These are phyloP conservation scores for Amblyopsis hoosieri DNA, from an alignment of 2,797 vertebrate species.

Conservation along the genomic window DNA sequence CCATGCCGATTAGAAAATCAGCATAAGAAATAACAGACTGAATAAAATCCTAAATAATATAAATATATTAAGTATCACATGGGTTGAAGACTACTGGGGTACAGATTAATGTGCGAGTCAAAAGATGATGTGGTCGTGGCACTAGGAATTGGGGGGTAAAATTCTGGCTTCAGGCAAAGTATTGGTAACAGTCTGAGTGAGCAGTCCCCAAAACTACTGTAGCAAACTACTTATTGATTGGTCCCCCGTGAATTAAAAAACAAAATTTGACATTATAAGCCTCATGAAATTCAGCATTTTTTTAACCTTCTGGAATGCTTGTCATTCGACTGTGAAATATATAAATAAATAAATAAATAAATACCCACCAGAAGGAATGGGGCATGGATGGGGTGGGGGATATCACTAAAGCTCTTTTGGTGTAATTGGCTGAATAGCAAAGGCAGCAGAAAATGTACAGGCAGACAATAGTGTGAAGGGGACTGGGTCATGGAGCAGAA, in stretches of 20 bases:
- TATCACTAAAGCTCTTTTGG: constrained; percentile 85
- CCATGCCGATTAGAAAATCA: no score
- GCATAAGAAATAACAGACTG: no score
- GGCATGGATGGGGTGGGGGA: constrained; percentile 47
- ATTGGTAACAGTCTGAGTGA: constrained; percentile 37
- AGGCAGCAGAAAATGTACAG: constrained; percentile 87
- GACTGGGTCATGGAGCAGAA: constrained; percentile 80
- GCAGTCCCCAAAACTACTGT: not conserved
- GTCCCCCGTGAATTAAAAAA: constrained; percentile 36
- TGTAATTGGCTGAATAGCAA: constrained; percentile 88
- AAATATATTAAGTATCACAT: no score
- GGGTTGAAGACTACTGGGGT: no score
- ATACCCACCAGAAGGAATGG: constrained; percentile 60
- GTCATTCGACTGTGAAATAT: constrained; percentile 81
- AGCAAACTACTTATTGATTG: constrained; percentile 76
- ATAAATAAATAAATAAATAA: constrained; percentile 66
- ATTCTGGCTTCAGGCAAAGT: constrained; percentile 56
- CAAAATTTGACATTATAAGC: constrained; percentile 73
- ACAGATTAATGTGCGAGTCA: no score
- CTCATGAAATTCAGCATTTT: constrained; percentile 82
- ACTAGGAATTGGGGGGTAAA: constrained; percentile 23
- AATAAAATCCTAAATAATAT: no score
- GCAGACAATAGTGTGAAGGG: constrained; percentile 86
- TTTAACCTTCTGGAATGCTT: constrained; percentile 82
- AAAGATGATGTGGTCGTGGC: not conserved